Conservation (phyloP, 2,113 vertebrate species). For the Cochlearius cochlearius region DNA sequence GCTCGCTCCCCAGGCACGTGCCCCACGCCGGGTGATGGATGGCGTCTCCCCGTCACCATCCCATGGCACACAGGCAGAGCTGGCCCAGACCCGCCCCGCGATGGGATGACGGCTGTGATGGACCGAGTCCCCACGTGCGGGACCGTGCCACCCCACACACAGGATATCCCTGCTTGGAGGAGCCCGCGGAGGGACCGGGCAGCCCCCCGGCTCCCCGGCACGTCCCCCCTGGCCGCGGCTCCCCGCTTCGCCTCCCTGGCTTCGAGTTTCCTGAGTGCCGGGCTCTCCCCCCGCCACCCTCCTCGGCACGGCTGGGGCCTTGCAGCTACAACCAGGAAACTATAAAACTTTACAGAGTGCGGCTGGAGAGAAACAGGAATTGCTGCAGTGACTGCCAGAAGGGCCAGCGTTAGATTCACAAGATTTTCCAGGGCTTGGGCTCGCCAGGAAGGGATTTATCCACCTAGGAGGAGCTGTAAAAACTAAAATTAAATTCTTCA, state of each 20-base stretch:
- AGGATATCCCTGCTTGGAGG: not conserved
- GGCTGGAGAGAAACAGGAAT: conserved; percentile 72
- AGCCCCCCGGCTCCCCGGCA: not conserved
- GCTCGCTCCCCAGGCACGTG: fast-evolving
- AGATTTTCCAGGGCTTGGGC: conserved; percentile 70
- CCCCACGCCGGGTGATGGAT: not conserved
- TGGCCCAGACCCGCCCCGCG: fast-evolving
- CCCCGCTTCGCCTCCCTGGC: not conserved
- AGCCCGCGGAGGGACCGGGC: not conserved
- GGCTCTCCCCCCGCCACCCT: conserved; percentile 29
- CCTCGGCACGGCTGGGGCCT: conserved; percentile 44
- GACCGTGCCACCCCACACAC: not conserved
- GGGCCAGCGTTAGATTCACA: conserved; percentile 54
- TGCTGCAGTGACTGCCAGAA: conserved; percentile 62
- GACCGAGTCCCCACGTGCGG: fast-evolving
- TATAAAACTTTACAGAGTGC: conserved; percentile 74
- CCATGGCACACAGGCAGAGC: not conserved
- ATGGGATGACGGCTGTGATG: not conserved
- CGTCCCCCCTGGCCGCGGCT: not conserved
- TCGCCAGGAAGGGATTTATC: conserved; percentile 68
- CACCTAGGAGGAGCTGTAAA: conserved; percentile 65
- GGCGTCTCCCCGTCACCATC: not conserved
- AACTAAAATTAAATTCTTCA: conserved; percentile 72
- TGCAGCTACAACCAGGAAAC: conserved; percentile 69
- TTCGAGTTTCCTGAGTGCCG: not conserved